These are phyloP conservation scores for Hippocampus kuda DNA, from an alignment of 2,797 vertebrate species.

Conservation along the genomic window DNA sequence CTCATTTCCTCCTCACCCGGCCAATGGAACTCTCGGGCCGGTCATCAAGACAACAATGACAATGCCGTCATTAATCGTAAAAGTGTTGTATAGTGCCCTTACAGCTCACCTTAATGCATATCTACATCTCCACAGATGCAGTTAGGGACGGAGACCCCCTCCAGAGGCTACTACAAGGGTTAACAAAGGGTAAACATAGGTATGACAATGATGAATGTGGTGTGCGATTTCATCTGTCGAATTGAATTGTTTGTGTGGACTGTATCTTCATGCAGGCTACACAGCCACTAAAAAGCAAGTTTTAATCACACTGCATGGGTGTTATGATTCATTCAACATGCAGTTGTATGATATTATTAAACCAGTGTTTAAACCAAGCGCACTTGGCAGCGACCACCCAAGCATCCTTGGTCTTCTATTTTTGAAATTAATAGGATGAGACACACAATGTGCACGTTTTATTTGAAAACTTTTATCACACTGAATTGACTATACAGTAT, in stretches of 20 bases:
- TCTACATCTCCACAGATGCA: conserved; percentile 56
- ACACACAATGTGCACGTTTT: background rate
- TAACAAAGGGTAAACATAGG: conserved; percentile 47
- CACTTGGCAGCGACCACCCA: conserved; percentile 1
- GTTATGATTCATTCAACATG: conserved; percentile 8
- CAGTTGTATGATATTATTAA: conserved; percentile 7
- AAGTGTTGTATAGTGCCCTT: conserved; percentile 51
- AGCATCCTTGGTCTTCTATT: background rate
- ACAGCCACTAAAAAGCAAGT: conserved; percentile 14
- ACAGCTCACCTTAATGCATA: conserved; percentile 58
- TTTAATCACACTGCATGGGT: conserved; percentile 10
- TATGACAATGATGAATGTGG: conserved; percentile 47
- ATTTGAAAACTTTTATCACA: background rate
- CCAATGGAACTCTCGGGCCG: conserved; percentile 47
- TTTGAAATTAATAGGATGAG: background rate
- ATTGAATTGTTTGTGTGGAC: conserved; percentile 35
- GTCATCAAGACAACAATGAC: conserved; percentile 37
- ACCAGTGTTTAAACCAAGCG: background rate
- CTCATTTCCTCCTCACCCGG: conserved; percentile 44
- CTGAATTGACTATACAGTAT: background rate
- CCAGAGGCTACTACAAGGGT: conserved; percentile 31
- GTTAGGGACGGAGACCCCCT: conserved; percentile 34
- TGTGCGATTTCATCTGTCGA: conserved; percentile 50
- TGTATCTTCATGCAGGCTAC: conserved; percentile 23
- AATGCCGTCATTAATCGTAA: conserved; percentile 60